Evolutionary conservation across 1,140 invertebrate genomes (phyloP).

Genomic region (honey bee (Apis mellifera)): Amel_HAv3.1 CM009933.2:6390001-6390500

Average conservation of each 20-base stretch:
- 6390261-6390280: not conserved
- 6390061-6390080: constrained; percentile 23
- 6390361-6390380: not conserved
- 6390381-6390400: not conserved
- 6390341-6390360: not conserved
- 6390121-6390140: no score
- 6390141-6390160: not conserved
- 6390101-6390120: not conserved
- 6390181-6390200: no score
- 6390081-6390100: not conserved
- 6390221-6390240: no score
- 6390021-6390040: not conserved
- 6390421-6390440: not conserved
- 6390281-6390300: no score
- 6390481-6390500: not conserved
- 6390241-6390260: not conserved
- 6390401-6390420: not conserved
- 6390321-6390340: not conserved
- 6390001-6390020: constrained; percentile 18
- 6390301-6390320: not conserved
- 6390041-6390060: constrained; percentile 5
- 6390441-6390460: not conserved
- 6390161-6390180: not conserved
- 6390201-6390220: not conserved
- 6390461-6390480: constrained; percentile 12